These are phyloP conservation scores for Onychostoma macrolepis DNA, from an alignment of 2,113 vertebrate species.

Conservation along the genomic window DNA sequence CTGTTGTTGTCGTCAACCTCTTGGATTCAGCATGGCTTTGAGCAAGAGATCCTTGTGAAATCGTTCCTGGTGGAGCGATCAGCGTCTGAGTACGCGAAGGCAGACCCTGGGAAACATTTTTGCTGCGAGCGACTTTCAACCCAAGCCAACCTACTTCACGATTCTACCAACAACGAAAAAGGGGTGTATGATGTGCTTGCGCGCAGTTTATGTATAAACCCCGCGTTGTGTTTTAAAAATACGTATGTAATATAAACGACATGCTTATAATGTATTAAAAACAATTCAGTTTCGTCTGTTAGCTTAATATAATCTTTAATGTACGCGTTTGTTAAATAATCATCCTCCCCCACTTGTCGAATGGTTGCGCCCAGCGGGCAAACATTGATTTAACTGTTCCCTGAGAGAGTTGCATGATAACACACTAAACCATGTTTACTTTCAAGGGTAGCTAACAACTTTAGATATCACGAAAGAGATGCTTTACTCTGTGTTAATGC, in stretches of 20 bases:
- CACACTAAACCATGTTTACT: slow-evolving; percentile 40
- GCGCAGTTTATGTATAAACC: not conserved
- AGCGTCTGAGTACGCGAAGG: not conserved
- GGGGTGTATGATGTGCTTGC: not conserved
- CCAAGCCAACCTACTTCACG: slow-evolving; percentile 58
- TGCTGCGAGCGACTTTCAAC: slow-evolving; percentile 54
- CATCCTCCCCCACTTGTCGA: slow-evolving; percentile 5
- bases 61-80: not conserved
- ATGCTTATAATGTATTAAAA: accelerated
- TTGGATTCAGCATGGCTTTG: slow-evolving; percentile 54
- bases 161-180: slow-evolving; percentile 49
- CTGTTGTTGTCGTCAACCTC: slow-evolving; percentile 16
- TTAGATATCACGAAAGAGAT: not conserved
- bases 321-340: not conserved
- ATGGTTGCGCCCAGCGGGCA: slow-evolving; percentile 54
- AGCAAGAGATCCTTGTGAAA: slow-evolving; percentile 32
- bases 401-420: slow-evolving; percentile 56
- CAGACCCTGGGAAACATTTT: slow-evolving; percentile 56
- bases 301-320: not conserved
- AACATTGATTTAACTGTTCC: slow-evolving; percentile 65
- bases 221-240: not conserved
- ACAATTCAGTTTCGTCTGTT: not conserved
- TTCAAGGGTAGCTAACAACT: not conserved
- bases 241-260: not conserved
- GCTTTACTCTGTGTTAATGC: not conserved